phyloP scores from a whole-genome alignment of 35 echinoderm and acorn worm genomes.

The Heliocidaris erythrogramma region DNA sequence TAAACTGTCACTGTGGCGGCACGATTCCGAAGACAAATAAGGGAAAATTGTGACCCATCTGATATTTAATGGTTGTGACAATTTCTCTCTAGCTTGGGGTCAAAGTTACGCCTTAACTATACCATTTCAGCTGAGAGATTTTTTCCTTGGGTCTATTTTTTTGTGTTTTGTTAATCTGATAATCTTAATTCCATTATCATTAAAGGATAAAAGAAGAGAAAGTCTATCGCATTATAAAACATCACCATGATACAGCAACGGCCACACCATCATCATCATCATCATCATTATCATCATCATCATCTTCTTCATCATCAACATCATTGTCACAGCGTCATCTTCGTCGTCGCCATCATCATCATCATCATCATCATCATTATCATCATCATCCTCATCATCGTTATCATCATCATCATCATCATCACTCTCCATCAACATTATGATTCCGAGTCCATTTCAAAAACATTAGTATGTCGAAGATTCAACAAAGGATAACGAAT shows the following conservation, averaged over 20 bases:
- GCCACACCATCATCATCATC: neutral
- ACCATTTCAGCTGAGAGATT: neutral
- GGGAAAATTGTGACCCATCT: neutral
- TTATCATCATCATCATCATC: neutral
- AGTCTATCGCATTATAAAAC: neutral
- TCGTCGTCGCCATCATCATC: neutral
- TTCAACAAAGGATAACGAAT: too few species aligned
- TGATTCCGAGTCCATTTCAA: neutral
- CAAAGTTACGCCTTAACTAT: neutral
- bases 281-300: neutral
- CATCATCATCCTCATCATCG: neutral
- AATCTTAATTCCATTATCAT: neutral
- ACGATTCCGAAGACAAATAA: neutral
- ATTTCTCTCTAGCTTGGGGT: neutral
- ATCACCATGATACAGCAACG: neutral
- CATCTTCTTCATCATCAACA: neutral
- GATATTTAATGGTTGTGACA: constrained; percentile 26
- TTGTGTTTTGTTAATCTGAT: neutral
- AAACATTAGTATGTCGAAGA: neutral
- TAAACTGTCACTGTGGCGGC: constrained; percentile 6
- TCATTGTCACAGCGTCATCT: neutral
- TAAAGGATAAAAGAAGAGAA: neutral
- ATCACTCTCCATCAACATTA: neutral
- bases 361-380: neutral
- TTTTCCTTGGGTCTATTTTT: neutral